These are phyloP conservation scores for Lepisosteus osseus DNA, from an alignment of 2,113 vertebrate species.

Conservation along the genomic window DNA sequence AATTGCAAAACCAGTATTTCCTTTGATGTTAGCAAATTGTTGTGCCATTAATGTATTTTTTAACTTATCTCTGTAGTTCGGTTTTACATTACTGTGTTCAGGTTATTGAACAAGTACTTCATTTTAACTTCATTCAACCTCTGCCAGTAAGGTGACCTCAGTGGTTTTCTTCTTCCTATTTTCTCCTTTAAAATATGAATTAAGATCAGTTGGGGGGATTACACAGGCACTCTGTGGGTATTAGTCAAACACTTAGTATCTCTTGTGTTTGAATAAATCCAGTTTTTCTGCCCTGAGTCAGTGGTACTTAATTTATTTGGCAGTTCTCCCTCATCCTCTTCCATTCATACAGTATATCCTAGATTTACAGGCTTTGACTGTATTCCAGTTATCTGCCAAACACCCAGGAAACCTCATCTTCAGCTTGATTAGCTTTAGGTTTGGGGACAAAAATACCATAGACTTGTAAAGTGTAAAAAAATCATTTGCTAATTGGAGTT, in stretches of 20 bases:
- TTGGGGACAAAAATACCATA: not conserved
- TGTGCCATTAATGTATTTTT: too few relatives aligned
- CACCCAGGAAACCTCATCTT: conserved; percentile 30
- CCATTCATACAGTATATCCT: not conserved
- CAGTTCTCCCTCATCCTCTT: conserved; percentile 15
- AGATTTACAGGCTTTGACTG: conserved; percentile 23
- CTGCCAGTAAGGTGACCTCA: too few relatives aligned
- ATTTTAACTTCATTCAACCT: too few relatives aligned
- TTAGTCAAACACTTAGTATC: not conserved
- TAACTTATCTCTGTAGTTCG: too few relatives aligned
- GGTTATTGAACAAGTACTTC: too few relatives aligned
- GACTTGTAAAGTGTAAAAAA: conserved; percentile 25
- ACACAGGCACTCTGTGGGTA: too few relatives aligned
- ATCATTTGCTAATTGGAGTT: conserved; percentile 15
- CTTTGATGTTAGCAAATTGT: too few relatives aligned
- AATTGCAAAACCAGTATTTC: too few relatives aligned
- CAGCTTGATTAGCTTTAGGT: conserved; percentile 12
- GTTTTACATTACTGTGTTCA: too few relatives aligned
- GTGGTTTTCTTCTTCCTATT: too few relatives aligned
- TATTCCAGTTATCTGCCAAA: conserved; percentile 18
- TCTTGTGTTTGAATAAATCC: not conserved
- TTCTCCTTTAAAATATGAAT: too few relatives aligned
- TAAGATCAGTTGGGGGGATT: too few relatives aligned
- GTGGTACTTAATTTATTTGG: conserved; percentile 19
- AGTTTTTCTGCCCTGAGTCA: not conserved